These are phyloP conservation scores for Carassius carassius DNA, from an alignment of 2,113 vertebrate species.

Conservation along the genomic window DNA sequence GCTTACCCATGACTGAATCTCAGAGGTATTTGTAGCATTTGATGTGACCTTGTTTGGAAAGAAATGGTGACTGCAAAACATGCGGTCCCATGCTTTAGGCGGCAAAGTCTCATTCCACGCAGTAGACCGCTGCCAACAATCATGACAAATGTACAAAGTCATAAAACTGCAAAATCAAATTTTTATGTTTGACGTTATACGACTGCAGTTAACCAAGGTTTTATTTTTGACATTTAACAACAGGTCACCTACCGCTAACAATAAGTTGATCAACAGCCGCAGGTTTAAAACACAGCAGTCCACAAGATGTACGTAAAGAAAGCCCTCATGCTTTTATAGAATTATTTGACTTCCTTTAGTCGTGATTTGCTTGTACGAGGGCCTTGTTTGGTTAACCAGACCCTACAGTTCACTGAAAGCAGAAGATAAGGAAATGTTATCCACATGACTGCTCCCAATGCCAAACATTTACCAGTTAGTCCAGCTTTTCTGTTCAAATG, in stretches of 20 bases:
- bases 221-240: not conserved
- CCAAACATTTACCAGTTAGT: not conserved
- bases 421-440: conserved; percentile 13
- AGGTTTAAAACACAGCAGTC: not conserved
- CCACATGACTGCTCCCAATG: not conserved
- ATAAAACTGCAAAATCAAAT: not conserved
- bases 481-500: not conserved
- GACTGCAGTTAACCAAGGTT: not conserved
- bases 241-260: not conserved
- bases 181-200: not conserved
- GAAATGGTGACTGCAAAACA: conserved; percentile 35
- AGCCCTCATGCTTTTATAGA: not conserved
- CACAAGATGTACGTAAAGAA: not conserved
- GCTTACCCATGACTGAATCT: conserved; percentile 63
- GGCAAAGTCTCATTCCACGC: not conserved
- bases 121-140: not conserved
- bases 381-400: conserved; percentile 1
- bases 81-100: conserved; percentile 15
- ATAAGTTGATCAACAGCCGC: not conserved
- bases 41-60: conserved; percentile 73
- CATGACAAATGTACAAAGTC: not conserved
- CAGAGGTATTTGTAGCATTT: conserved; percentile 67
- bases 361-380: not conserved
- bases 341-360: not conserved
- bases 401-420: not conserved